Conservation (phyloP, 1,140 invertebrate species). For the Drosophila gunungcola region DNA sequence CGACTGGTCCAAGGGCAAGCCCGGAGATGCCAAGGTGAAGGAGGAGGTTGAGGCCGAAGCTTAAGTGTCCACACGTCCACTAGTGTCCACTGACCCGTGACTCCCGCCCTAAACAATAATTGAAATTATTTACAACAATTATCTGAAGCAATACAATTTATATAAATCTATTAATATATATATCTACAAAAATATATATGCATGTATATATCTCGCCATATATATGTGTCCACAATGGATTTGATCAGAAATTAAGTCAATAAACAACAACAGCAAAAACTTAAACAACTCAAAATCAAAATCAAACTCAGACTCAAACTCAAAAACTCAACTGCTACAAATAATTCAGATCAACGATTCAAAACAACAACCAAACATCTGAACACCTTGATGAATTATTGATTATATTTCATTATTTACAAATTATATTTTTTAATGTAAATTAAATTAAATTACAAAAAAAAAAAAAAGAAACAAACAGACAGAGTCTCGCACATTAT, state of each 20-base stretch:
- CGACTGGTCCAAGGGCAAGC: constrained; percentile 94
- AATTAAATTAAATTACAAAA: constrained; percentile 81
- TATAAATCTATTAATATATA: constrained; percentile 53
- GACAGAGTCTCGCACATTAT: constrained; percentile 37
- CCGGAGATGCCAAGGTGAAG: constrained; percentile 94
- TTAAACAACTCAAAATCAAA: constrained; percentile 55
- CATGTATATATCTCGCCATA: constrained; percentile 52
- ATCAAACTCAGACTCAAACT: constrained; percentile 53
- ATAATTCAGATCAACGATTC: constrained; percentile 72
- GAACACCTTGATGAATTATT: constrained; percentile 71
- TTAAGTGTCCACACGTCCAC: constrained; percentile 78
- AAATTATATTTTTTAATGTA: constrained; percentile 82
- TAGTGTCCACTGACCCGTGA: constrained; percentile 80
- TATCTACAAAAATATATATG: constrained; percentile 48
- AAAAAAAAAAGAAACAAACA: constrained; percentile 48
- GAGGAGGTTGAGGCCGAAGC: constrained; percentile 93
- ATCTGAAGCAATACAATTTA: constrained; percentile 54
- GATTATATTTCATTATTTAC: constrained; percentile 80
- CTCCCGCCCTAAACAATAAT: constrained; percentile 79
- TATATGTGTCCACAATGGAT: constrained; percentile 49
- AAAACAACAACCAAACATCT: constrained; percentile 69
- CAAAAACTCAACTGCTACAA: constrained; percentile 55
- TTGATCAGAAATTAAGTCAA: constrained; percentile 62
- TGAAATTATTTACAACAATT: constrained; percentile 56
- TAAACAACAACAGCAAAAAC: constrained; percentile 57